These are phyloP conservation scores for Mirounga angustirostris DNA, from an alignment of 2,113 vertebrate species.

Conservation along the genomic window DNA sequence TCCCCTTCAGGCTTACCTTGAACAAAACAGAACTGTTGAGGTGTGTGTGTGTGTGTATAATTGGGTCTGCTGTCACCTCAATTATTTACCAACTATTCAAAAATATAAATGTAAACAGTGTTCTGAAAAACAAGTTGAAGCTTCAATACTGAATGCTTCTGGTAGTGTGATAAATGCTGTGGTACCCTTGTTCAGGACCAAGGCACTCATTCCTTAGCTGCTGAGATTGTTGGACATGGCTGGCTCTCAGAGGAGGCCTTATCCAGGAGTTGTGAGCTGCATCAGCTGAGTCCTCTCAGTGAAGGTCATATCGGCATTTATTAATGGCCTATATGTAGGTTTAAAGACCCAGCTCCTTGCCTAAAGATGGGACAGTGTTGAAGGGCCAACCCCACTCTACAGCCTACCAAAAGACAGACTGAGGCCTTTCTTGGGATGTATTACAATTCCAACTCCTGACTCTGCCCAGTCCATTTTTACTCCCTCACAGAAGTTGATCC, in stretches of 20 bases:
- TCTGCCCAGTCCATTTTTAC: background rate
- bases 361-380: background rate
- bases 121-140: background rate
- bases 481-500: background rate
- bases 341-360: background rate
- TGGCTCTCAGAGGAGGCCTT: background rate
- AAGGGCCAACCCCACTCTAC: background rate
- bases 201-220: background rate
- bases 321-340: background rate
- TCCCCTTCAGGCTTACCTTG: background rate
- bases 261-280: background rate
- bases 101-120: background rate
- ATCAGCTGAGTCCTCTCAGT: background rate
- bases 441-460: background rate
- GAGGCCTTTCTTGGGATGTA: background rate
- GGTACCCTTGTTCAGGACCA: background rate
- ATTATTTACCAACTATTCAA: slow-evolving; percentile 32
- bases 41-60: background rate
- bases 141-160: background rate
- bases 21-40: background rate
- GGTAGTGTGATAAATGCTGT: background rate
- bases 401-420: background rate
- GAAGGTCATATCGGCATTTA: background rate
- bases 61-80: background rate
- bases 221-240: background rate